These are phyloP conservation scores for Larimichthys crocea DNA, from an alignment of 2,113 vertebrate species.

Conservation along the genomic window DNA sequence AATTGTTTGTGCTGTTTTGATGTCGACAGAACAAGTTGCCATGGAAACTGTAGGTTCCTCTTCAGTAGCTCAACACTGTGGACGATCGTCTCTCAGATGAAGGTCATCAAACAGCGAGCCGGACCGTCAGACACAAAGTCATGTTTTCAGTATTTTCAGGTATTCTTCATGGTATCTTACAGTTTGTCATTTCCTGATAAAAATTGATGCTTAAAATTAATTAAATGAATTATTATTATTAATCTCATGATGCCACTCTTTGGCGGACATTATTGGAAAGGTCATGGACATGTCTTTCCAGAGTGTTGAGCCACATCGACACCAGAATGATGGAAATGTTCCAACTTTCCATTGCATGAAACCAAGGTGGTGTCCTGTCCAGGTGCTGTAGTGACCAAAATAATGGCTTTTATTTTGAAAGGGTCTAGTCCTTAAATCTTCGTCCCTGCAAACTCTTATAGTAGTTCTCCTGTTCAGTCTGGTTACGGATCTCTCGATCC, in stretches of 20 bases:
- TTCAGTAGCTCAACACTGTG: slow-evolving; percentile 1
- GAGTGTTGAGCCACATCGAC: background rate
- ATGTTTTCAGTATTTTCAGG: too few relatives aligned
- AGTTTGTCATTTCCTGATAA: too few relatives aligned
- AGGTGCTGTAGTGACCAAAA: slow-evolving; percentile 15
- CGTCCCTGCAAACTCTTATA: slow-evolving; percentile 88
- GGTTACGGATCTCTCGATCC: slow-evolving; percentile 72
- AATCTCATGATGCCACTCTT: background rate
- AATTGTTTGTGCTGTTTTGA: slow-evolving; percentile 22
- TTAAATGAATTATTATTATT: background rate
- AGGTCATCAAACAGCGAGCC: background rate
- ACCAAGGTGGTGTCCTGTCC: slow-evolving; percentile 16
- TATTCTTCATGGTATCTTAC: too few relatives aligned
- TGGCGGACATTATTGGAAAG: too few relatives aligned
- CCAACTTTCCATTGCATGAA: background rate
- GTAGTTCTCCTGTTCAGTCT: slow-evolving; percentile 87
- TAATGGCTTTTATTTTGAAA: slow-evolving; percentile 64
- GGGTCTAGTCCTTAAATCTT: slow-evolving; percentile 86
- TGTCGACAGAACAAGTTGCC: slow-evolving; percentile 7
- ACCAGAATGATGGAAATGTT: background rate
- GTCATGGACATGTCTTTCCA: background rate
- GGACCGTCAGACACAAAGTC: background rate
- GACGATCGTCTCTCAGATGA: background rate
- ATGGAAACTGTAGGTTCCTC: slow-evolving; percentile 29
- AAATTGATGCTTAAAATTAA: background rate